phyloP scores from a whole-genome alignment of 2,888 invertebrate species.

The Nomada flava region DNA sequence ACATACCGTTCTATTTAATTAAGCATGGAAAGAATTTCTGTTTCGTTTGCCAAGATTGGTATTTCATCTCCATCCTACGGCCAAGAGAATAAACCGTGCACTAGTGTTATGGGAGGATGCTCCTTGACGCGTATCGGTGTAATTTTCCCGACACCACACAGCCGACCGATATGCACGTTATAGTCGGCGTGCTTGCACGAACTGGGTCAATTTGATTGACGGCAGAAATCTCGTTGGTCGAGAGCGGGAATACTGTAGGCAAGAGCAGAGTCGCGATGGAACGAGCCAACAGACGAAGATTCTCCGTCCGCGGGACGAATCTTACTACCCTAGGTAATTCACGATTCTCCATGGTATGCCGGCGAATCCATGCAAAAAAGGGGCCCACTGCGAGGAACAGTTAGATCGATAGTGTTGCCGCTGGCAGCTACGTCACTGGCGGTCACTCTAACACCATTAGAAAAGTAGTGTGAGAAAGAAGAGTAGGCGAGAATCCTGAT shows the following conservation, averaged over 20 bases:
- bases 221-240: constrained; percentile 53
- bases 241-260: constrained; percentile 48
- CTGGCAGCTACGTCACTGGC: constrained; percentile 38
- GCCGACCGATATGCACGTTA: constrained; percentile 47
- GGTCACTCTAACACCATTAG: constrained; percentile 32
- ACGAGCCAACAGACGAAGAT: constrained; percentile 23
- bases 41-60: neutral
- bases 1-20: too few relatives aligned
- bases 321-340: constrained; percentile 64
- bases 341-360: constrained; percentile 59
- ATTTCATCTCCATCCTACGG: neutral
- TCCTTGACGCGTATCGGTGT: constrained; percentile 23
- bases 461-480: constrained; percentile 5
- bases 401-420: constrained; percentile 47
- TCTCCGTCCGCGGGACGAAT: constrained; percentile 56
- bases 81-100: neutral
- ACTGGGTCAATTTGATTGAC: constrained; percentile 72
- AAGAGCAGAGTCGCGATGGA: constrained; percentile 27
- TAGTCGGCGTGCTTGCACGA: constrained; percentile 60
- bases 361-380: constrained; percentile 32
- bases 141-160: constrained; percentile 48
- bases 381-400: constrained; percentile 43
- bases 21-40: neutral
- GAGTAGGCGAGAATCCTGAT: neutral
- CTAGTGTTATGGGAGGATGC: neutral